phyloP scores from a whole-genome alignment of 1,140 invertebrate genomes.

The Achatina immaculata region DNA sequence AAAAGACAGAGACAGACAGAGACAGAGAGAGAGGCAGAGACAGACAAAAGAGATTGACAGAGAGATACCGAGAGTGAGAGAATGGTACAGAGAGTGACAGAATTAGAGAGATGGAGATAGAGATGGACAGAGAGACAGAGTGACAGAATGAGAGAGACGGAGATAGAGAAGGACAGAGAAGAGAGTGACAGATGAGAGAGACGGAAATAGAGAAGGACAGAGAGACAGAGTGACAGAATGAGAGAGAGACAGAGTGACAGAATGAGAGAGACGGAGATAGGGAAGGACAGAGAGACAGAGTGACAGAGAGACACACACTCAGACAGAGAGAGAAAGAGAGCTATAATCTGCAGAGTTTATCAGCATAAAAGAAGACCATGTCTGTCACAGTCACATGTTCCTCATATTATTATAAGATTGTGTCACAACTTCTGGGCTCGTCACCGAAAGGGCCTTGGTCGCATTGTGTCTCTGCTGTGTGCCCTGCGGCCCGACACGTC shows the following conservation, averaged over 20 bases:
- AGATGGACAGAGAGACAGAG: neutral
- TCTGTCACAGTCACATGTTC: too few species aligned
- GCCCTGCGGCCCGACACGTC: too few species aligned
- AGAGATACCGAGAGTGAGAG: neutral
- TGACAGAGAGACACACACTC: neutral
- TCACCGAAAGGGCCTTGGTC: too few species aligned
- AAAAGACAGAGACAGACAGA: neutral
- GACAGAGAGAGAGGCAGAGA: neutral
- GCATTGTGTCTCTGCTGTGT: too few species aligned
- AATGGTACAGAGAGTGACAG: neutral
- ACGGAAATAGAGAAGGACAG: neutral
- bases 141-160: neutral
- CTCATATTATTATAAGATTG: too few species aligned
- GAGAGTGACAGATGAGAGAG: neutral
- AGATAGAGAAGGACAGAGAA: neutral
- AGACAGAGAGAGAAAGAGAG: neutral
- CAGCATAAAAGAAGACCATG: too few species aligned
- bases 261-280: slow-evolving; percentile 28
- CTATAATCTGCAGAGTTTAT: too few species aligned
- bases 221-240: slow-evolving; percentile 12
- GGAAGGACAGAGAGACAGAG: slow-evolving; percentile 28
- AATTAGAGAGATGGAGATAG: neutral
- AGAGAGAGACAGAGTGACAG: slow-evolving; percentile 24
- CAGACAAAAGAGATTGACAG: neutral
- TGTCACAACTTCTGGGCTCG: too few species aligned